Evolutionary conservation across 1,140 invertebrate genomes (phyloP).

Genomic region (Mya arenaria): DNA sequence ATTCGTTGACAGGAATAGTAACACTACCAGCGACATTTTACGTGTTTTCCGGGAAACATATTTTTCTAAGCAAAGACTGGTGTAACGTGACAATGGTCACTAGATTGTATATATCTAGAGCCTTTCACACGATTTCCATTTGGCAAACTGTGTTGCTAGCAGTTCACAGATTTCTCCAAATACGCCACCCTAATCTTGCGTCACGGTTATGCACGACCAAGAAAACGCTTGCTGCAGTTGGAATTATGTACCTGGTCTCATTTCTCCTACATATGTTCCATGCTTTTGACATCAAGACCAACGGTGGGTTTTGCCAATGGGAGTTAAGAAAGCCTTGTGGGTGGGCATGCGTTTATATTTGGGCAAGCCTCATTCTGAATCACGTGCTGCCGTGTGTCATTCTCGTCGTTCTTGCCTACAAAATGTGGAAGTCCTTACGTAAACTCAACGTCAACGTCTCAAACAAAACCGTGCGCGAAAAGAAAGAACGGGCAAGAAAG

Average conservation of each 20-base stretch:
- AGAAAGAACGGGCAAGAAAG: neutral
- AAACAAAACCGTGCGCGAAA: no score
- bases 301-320: conserved; percentile 37
- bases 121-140: conserved; percentile 49
- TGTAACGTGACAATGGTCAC: conserved; percentile 33
- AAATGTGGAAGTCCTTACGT: neutral
- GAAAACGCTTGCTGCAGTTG: conserved; percentile 13
- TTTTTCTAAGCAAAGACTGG: conserved; percentile 30
- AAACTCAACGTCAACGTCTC: neutral
- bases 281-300: conserved; percentile 45
- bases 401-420: neutral
- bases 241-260: conserved; percentile 1
- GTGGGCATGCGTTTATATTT: conserved; percentile 47
- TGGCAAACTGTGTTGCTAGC: conserved; percentile 40
- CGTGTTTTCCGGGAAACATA: conserved; percentile 10
- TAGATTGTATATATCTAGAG: conserved; percentile 38
- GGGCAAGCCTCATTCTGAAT: conserved; percentile 7
- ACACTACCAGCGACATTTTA: conserved; percentile 46
- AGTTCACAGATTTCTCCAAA: conserved; percentile 20
- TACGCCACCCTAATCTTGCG: neutral
- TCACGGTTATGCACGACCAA: conserved; percentile 2
- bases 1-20: conserved; percentile 43
- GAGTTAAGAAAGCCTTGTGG: conserved; percentile 17
- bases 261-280: conserved; percentile 40
- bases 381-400: conserved; percentile 21